Evolutionary conservation across 2,888 invertebrate genomes (phyloP).

Genomic region (Selenia dentaria): DNA sequence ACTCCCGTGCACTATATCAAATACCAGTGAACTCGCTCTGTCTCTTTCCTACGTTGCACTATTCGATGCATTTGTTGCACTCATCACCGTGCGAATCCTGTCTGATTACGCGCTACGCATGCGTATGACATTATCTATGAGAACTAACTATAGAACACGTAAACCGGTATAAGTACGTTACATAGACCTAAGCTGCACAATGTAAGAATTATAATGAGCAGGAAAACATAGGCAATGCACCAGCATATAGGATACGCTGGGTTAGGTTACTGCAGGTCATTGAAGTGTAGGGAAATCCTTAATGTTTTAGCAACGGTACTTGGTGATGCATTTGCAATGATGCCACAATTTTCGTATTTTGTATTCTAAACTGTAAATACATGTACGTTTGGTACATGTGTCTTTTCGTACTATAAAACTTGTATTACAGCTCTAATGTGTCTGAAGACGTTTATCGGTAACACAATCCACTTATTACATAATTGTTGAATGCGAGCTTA

Average conservation of each 20-base stretch:
- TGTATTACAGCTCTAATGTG: conserved; percentile 5
- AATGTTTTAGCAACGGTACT: conserved; percentile 21
- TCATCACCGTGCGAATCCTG: conserved; percentile 79
- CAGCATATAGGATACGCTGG: conserved; percentile 33
- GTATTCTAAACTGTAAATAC: no score
- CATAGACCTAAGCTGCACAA: conserved; percentile 41
- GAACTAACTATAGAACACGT: conserved; percentile 58
- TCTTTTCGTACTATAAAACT: no score
- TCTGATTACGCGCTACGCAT: conserved; percentile 79
- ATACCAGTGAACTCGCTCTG: conserved; percentile 81
- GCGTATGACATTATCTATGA: conserved; percentile 74
- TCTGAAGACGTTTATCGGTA: conserved; percentile 35
- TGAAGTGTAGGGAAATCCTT: conserved; percentile 30
- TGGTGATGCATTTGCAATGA: conserved; percentile 12
- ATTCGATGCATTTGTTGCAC: conserved; percentile 65
- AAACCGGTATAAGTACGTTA: conserved; percentile 54
- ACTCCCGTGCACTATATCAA: conserved; percentile 83
- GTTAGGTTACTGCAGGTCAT: conserved; percentile 36
- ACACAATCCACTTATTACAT: conserved; percentile 56
- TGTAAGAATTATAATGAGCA: conserved; percentile 36
- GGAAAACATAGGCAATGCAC: conserved; percentile 38
- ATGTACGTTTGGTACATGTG: no score
- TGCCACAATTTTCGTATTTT: not conserved
- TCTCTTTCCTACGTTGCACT: conserved; percentile 72
- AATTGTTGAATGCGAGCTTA: conserved; percentile 40